Evolutionary conservation across 2,113 vertebrate genomes (phyloP), one percentile per base, ranked within the genome.

Genomic region (Esox niger): DNA sequence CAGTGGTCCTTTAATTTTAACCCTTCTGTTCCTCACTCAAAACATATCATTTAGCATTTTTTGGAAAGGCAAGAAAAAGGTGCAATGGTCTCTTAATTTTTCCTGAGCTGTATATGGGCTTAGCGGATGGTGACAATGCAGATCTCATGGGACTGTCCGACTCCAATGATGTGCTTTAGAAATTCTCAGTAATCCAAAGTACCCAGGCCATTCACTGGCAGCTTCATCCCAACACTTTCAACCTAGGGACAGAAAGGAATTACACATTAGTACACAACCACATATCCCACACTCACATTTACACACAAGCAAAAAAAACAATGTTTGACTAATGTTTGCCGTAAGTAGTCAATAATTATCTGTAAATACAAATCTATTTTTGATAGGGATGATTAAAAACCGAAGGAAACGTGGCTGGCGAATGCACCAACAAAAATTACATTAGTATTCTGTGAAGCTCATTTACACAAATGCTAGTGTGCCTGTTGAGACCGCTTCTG

Each of bases 161-260:
- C 43, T 59, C 77, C 79, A 55, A 65, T 74, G 77, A 90, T 89
- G 35, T 43, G 80, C 73, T 76, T 90, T 68, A 92, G 80, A 69
- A 92, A 86, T 27, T 91, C 82, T 20, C 61, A 79, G 72, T 84
- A 87, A 29, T 84, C 82, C 67, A 93, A 69, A 52, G 33, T 67
- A 2, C 87, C 88, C 60, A 75, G 77, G 23, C 79, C 2, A 0
- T 76, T 83, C 26, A 89, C 64, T 0, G 91, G 88, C 62, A 91
- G 76, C 25, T 75, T 69, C 20, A 61, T 81, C 91, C 91, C 93
- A 61, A 94, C 88, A 68, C 81, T 79, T 75, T 91, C 87, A 74
- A 92, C 92, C 90, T 93, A 76, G n/a, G 6, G 23, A 27, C 33
- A 65, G 47, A 52, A 6, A 52, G 47, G n/a, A 6, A 52, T 9